These are phyloP conservation scores for Galaxias olidus DNA, from an alignment of 2,797 vertebrate species.

Conservation along the genomic window DNA sequence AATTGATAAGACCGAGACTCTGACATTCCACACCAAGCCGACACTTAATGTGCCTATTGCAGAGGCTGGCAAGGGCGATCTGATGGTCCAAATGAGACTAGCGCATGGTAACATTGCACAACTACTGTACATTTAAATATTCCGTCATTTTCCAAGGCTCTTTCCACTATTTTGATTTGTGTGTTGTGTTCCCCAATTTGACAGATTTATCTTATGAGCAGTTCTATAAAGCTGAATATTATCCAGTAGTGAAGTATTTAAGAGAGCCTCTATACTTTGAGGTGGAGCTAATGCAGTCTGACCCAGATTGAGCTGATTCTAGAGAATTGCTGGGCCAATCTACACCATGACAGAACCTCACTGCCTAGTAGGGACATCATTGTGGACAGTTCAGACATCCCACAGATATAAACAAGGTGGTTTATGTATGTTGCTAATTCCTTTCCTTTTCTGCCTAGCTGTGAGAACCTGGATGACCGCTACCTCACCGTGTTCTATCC, in stretches of 20 bases:
- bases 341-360: conserved; percentile 50
- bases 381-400: conserved; percentile 58
- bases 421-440: too few species aligned
- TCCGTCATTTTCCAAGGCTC: background rate
- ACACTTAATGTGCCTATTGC: conserved; percentile 42
- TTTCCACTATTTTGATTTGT: background rate
- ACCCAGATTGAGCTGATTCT: conserved; percentile 69
- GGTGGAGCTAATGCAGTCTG: conserved; percentile 64
- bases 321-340: conserved; percentile 77
- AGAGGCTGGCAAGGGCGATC: conserved; percentile 61
- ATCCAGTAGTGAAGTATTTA: conserved; percentile 67
- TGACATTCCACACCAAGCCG: conserved; percentile 50
- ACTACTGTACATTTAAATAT: background rate
- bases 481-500: conserved; percentile 60
- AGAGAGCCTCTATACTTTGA: conserved; percentile 74
- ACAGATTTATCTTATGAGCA: conserved; percentile 59
- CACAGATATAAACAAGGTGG: too few species aligned
- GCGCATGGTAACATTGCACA: conserved; percentile 54
- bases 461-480: conserved; percentile 63
- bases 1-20: conserved; percentile 49
- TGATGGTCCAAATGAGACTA: conserved; percentile 66
- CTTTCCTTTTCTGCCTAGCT: conserved; percentile 51
- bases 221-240: conserved; percentile 66
- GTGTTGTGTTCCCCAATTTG: background rate
- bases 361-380: conserved; percentile 77